Evolutionary conservation across 1,140 invertebrate genomes (phyloP), one percentile per base, ranked within the genome.

Genomic region (Scaptomyza hsui): DNA sequence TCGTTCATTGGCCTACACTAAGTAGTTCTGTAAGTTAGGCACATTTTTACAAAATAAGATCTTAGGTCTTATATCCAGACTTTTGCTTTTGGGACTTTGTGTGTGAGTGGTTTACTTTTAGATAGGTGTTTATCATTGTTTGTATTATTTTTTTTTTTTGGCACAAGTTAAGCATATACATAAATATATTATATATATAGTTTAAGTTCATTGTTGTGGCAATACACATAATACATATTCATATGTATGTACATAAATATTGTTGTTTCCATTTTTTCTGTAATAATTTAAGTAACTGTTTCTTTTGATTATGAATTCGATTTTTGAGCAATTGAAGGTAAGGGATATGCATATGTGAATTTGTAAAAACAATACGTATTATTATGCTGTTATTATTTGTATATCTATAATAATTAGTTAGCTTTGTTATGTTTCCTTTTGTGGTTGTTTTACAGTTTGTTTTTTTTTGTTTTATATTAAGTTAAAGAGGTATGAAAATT

Each of bases 401-500:
- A n/a, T 49, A 44, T 19, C 71, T 60, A 21, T 70, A 29, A 29
- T 72, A 52, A 68, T 67, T 55, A 42, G 45, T 65, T 59, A 51
- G 42, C 42, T 42, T 55, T 64, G 47, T 70, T 47, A 29, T 60
- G 26, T 68, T 64, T n/a, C n/a, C n/a, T n/a, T n/a, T n/a, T n/a
- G n/a, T n/a, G n/a, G n/a, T n/a, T 70, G 57, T 70, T 69, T 16
- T 70, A 56, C 53, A 39, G 48, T 80, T 57, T 63, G 4, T 37
- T 37, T 37, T 37, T n/a, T 2, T 37, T 37, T n/a, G 32, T 37
- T 37, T 37, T 55, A 63, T 44, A 73, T 76, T 85, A 85, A 76
- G 76, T 86, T 85, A 85, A 86, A 70, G 80, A 85, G 81, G 81
- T 88, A 81, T 86, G 81, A 70, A 75, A 86, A 85, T 85, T 85